These are phyloP conservation scores for Thalassaphorura encarpata DNA, from an alignment of 1,140 invertebrate species.

Conservation along the genomic window DNA sequence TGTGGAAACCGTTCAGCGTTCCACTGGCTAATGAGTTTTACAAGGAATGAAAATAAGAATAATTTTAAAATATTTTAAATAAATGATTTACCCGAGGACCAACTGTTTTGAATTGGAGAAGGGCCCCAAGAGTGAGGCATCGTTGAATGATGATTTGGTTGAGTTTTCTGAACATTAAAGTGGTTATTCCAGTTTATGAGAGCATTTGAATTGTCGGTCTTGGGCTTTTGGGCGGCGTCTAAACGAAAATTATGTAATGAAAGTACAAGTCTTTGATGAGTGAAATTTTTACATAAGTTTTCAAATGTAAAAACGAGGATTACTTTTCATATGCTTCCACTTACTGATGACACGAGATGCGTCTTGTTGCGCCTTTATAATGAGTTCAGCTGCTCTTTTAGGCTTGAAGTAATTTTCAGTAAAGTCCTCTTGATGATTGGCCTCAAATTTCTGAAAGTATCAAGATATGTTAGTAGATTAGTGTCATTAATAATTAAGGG, in stretches of 20 bases:
- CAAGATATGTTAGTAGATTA: neutral
- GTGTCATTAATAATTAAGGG: neutral
- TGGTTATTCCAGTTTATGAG: conserved; percentile 30
- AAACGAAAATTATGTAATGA: no score
- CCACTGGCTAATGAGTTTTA: conserved; percentile 7
- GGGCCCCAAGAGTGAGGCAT: conserved; percentile 28
- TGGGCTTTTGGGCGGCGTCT: conserved; percentile 21
- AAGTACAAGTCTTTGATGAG: neutral
- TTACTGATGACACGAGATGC: conserved; percentile 42
- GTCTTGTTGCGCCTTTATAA: conserved; percentile 44
- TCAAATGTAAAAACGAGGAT: neutral
- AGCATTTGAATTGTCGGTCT: conserved; percentile 9
- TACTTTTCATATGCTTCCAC: conserved; percentile 39
- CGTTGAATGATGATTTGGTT: conserved; percentile 1
- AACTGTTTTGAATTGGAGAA: conserved; percentile 31
- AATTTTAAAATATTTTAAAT: neutral
- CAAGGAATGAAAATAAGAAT: neutral
- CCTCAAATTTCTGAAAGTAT: conserved; percentile 46
- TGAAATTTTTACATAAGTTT: neutral
- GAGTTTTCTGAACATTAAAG: conserved; percentile 18
- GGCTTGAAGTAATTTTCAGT: conserved; percentile 62
- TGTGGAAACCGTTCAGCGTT: conserved; percentile 21
- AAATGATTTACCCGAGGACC: conserved; percentile 19
- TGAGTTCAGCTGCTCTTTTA: conserved; percentile 48
- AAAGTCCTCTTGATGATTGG: conserved; percentile 50